A percentile compares a stretch with the other conserved stretches of the same genome.
These are phyloP conservation scores for Heliconius sara DNA, from an alignment of 2,888 invertebrate genomes.

Conservation along the genomic window DNA sequence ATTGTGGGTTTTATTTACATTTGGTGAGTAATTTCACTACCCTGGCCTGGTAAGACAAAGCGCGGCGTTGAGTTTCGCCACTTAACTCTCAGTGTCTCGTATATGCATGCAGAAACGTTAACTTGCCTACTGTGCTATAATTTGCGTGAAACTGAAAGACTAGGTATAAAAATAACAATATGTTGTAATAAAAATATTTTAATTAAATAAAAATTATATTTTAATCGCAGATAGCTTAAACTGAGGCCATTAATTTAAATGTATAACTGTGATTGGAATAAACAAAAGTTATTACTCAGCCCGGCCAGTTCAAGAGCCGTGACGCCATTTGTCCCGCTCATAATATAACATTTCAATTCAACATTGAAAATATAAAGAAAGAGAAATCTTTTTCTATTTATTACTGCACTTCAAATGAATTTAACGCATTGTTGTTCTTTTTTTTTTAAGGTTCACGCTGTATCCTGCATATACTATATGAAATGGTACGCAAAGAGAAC, in stretches of 20 bases:
- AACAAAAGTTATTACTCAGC: slow-evolving; percentile 23
- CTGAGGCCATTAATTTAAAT: slow-evolving; percentile 12
- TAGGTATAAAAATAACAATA: background rate
- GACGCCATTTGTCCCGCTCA: slow-evolving; percentile 11
- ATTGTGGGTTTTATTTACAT: too few relatives aligned
- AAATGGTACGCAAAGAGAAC: background rate
- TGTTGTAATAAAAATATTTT: background rate
- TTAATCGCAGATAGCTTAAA: slow-evolving; percentile 16
- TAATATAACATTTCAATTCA: slow-evolving; percentile 12
- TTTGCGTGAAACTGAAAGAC: background rate
- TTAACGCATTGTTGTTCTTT: slow-evolving; percentile 11
- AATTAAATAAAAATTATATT: background rate
- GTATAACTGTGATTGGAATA: slow-evolving; percentile 9
- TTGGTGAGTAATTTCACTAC: too few relatives aligned
- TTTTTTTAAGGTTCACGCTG: background rate
- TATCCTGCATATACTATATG: background rate
- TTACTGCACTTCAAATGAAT: slow-evolving; percentile 18
- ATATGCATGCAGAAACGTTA: too few relatives aligned
- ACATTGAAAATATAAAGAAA: background rate
- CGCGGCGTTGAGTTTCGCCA: background rate
- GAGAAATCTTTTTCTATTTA: slow-evolving; percentile 12
- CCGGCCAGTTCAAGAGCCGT: slow-evolving; percentile 7
- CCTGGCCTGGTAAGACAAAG: background rate
- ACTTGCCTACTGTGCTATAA: background rate
- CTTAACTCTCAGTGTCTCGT: too few relatives aligned